Percentiles rank a stretch among this genome's conserved stretches.
These are phyloP conservation scores for Azorinus chamasolen DNA, from an alignment of 2,888 invertebrate species.

Conservation along the genomic window DNA sequence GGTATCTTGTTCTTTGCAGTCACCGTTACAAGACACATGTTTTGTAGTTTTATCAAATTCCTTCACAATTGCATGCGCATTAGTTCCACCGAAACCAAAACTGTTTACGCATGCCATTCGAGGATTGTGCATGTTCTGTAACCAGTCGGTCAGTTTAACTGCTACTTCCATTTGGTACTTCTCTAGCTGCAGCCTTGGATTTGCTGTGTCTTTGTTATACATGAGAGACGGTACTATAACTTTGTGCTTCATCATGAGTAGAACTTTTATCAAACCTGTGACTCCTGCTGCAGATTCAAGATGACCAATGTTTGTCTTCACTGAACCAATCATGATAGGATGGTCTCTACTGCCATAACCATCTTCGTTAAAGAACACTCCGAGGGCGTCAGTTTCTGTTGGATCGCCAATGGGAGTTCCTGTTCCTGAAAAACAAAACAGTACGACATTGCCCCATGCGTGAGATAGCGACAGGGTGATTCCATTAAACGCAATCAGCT, in stretches of 20 bases:
- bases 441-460: no score
- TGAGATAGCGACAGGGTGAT: no score
- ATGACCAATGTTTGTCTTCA: slow-evolving; percentile 75
- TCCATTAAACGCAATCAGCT: no score
- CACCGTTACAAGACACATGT: background rate
- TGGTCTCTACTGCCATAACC: background rate
- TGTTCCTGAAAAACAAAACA: slow-evolving; percentile 65
- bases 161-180: slow-evolving; percentile 54
- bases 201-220: slow-evolving; percentile 53
- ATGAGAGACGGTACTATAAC: slow-evolving; percentile 68
- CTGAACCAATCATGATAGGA: slow-evolving; percentile 65
- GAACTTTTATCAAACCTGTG: slow-evolving; percentile 71
- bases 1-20: background rate
- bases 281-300: slow-evolving; percentile 70
- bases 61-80: slow-evolving; percentile 63
- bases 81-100: slow-evolving; percentile 73
- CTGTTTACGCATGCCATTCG: slow-evolving; percentile 57
- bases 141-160: slow-evolving; percentile 42
- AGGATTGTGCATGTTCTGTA: background rate
- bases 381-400: slow-evolving; percentile 63
- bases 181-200: slow-evolving; percentile 57
- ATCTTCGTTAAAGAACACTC: no score
- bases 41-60: slow-evolving; percentile 2
- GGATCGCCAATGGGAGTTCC: slow-evolving; percentile 75
- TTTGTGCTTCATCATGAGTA: slow-evolving; percentile 69